These are phyloP conservation scores for Jacana jacana DNA, from an alignment of 2,113 vertebrate genomes.

Conservation along the genomic window DNA sequence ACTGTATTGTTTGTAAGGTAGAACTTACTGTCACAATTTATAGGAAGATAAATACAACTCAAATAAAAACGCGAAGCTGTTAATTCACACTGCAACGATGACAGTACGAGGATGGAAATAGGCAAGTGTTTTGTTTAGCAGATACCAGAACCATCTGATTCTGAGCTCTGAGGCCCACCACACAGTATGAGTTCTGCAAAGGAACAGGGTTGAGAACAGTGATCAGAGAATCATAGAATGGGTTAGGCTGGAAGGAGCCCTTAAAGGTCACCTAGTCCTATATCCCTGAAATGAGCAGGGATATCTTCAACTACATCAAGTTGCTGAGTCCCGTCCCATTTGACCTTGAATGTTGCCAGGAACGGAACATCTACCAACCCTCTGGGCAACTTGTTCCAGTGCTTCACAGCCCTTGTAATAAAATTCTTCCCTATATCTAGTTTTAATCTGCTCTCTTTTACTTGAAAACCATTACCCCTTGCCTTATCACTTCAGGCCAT, in stretches of 20 bases:
- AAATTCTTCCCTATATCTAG: neutral
- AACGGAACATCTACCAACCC: neutral
- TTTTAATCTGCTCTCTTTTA: neutral
- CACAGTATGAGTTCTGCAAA: neutral
- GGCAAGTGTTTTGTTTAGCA: neutral
- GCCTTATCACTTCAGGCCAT: rapidly evolving
- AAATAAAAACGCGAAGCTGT: neutral
- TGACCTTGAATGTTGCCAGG: neutral
- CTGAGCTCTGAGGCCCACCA: neutral
- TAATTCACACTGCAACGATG: neutral
- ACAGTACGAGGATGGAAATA: neutral
- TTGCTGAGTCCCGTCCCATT: rapidly evolving
- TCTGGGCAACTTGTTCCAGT: rapidly evolving
- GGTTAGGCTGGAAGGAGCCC: neutral
- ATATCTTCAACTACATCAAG: neutral
- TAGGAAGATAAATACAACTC: neutral
- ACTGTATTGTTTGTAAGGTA: neutral
- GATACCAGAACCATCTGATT: neutral
- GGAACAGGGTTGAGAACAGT: neutral
- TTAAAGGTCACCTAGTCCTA: neutral
- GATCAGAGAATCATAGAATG: neutral
- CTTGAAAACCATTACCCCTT: neutral
- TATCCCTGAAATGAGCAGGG: rapidly evolving
- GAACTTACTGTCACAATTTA: neutral
- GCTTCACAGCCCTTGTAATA: neutral